These are phyloP conservation scores for Hydroisotoma schaefferi DNA, from an alignment of 2,888 invertebrate species.

Conservation along the genomic window DNA sequence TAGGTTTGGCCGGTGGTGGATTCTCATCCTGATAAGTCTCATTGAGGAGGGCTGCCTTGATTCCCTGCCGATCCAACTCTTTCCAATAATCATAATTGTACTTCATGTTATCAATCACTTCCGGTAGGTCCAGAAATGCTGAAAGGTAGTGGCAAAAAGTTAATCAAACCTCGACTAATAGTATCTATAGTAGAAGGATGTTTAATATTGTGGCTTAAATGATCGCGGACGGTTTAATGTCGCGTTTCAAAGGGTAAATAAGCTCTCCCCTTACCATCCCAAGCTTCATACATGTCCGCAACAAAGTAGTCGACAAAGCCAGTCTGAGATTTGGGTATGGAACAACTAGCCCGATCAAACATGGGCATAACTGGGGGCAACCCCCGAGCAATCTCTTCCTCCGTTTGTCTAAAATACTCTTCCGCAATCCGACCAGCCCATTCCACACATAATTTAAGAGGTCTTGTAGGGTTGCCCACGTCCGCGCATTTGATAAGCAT, in stretches of 20 bases:
- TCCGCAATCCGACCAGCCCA: constrained; percentile 96
- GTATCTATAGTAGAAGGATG: not conserved
- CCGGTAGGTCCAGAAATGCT: constrained; percentile 92
- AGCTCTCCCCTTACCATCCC: constrained; percentile 64
- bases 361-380: constrained; percentile 97
- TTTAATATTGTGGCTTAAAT: too few species aligned
- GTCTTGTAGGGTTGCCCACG: constrained; percentile 92
- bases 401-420: constrained; percentile 95
- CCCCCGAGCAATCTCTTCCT: constrained; percentile 83
- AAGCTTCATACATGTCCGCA: constrained; percentile 95
- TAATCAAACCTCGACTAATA: constrained; percentile 4
- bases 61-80: constrained; percentile 56
- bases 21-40: constrained; percentile 29
- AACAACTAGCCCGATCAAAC: constrained; percentile 91
- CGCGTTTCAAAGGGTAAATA: too few species aligned
- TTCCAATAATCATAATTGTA: constrained; percentile 89
- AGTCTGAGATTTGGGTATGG: constrained; percentile 95
- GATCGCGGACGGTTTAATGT: too few species aligned
- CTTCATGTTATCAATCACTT: constrained; percentile 76
- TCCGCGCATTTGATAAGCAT: constrained; percentile 99
- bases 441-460: constrained; percentile 75
- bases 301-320: constrained; percentile 97
- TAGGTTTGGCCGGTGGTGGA: constrained; percentile 16
- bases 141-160: constrained; percentile 48
- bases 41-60: constrained; percentile 32